Conservation (phyloP, 2,797 vertebrate genomes). For the Adrianichthys oophorus region DNA sequence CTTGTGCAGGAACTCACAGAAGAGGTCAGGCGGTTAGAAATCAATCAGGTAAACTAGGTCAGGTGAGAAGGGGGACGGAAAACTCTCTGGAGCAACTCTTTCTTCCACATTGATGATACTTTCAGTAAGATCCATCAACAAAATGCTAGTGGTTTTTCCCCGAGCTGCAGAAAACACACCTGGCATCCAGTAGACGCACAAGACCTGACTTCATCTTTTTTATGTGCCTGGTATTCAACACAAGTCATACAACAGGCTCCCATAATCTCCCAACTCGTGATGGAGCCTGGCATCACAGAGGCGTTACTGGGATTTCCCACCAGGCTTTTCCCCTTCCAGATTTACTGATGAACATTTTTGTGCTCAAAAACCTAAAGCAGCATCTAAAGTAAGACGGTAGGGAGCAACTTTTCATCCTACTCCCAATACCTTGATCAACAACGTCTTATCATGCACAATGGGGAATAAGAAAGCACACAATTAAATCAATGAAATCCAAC, state of each 20-base stretch:
- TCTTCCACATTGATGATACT: slow-evolving; percentile 59
- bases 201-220: slow-evolving; percentile 38
- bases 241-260: slow-evolving; percentile 39
- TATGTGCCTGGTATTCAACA: slow-evolving; percentile 5
- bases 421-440: slow-evolving; percentile 52
- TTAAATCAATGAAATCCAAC: slow-evolving; percentile 60
- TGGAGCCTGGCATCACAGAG: slow-evolving; percentile 31
- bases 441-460: slow-evolving; percentile 31
- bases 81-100: slow-evolving; percentile 62
- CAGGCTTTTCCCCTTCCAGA: slow-evolving; percentile 28
- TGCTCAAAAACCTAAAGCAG: slow-evolving; percentile 44
- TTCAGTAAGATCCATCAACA: slow-evolving; percentile 55
- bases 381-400: slow-evolving; percentile 14
- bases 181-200: slow-evolving; percentile 29
- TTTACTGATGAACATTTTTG: slow-evolving; percentile 53
- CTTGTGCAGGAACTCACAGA: slow-evolving; percentile 38
- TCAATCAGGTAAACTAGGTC: slow-evolving; percentile 75
- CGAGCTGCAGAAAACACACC: slow-evolving; percentile 32
- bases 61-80: slow-evolving; percentile 46
- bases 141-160: slow-evolving; percentile 44
- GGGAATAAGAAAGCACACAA: slow-evolving; percentile 56
- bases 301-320: slow-evolving; percentile 26
- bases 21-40: slow-evolving; percentile 60
- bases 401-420: background rate
- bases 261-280: slow-evolving; percentile 12